phyloP scores from a whole-genome alignment of 2,113 vertebrate genomes.

The Oryzias celebensis region DNA sequence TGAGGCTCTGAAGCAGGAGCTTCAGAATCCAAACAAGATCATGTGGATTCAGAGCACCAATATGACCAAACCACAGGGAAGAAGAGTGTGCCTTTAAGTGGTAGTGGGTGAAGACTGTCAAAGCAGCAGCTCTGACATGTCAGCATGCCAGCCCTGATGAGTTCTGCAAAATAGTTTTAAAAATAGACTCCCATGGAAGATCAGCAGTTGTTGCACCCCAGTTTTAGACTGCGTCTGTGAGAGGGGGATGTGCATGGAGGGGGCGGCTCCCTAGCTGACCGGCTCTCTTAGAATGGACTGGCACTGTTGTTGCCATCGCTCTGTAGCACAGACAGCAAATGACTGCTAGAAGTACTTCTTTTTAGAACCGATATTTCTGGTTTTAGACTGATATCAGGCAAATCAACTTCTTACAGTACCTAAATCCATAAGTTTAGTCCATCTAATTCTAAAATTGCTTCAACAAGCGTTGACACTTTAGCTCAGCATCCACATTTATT shows the following conservation, averaged over 20 bases:
- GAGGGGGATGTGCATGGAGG: constrained; percentile 20
- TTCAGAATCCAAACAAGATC: background rate
- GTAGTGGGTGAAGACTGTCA: constrained; percentile 24
- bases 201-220: constrained; percentile 73
- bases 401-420: too few species aligned
- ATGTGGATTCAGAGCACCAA: background rate
- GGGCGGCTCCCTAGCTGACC: constrained; percentile 21
- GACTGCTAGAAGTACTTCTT: constrained; percentile 9
- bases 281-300: background rate
- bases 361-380: too few species aligned
- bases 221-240: constrained; percentile 41
- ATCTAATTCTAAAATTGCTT: too few species aligned
- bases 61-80: background rate
- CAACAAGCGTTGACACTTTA: too few species aligned
- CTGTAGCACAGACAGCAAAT: constrained; percentile 1
- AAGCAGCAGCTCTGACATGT: constrained; percentile 47
- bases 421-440: too few species aligned
- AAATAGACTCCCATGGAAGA: constrained; percentile 74
- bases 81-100: constrained; percentile 35
- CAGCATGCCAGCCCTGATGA: constrained; percentile 66
- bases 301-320: too few species aligned
- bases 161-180: constrained; percentile 72
- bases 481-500: too few species aligned
- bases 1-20: background rate
- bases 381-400: too few species aligned